phyloP scores from a whole-genome alignment of 2,888 invertebrate genomes.

The Heliconius charithonia region DNA sequence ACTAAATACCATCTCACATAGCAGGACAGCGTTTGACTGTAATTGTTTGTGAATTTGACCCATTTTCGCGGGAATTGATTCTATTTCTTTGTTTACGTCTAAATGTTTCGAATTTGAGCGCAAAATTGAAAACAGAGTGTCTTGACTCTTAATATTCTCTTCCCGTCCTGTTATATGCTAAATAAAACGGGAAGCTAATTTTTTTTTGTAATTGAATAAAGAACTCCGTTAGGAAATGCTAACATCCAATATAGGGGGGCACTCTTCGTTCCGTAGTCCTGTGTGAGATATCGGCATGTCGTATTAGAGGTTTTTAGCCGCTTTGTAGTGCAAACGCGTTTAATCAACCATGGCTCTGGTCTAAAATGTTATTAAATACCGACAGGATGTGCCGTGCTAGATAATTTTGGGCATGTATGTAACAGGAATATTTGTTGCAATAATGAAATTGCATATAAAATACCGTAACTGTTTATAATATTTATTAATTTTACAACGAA shows the following conservation, averaged over 20 bases:
- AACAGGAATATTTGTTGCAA: slow-evolving; percentile 9
- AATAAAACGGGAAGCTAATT: neutral
- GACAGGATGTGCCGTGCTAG: slow-evolving; percentile 12
- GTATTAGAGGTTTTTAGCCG: slow-evolving; percentile 44
- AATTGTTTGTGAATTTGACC: too few species aligned
- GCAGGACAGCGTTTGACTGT: too few species aligned
- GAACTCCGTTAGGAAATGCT: neutral
- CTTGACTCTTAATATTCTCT: too few species aligned
- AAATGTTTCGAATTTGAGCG: too few species aligned
- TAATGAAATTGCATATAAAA: neutral
- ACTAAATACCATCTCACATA: neutral
- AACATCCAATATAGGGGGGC: slow-evolving; percentile 47
- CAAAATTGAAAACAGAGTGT: too few species aligned
- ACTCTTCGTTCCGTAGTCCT: slow-evolving; percentile 60
- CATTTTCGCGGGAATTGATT: too few species aligned
- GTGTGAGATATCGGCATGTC: slow-evolving; percentile 47
- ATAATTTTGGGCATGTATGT: slow-evolving; percentile 16
- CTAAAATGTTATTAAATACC: slow-evolving; percentile 38
- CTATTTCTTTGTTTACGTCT: too few species aligned
- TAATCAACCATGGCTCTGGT: slow-evolving; percentile 28
- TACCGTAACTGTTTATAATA: neutral
- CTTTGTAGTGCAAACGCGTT: slow-evolving; percentile 36
- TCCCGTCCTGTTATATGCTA: neutral
- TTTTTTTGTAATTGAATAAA: neutral
- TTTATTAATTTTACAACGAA: neutral